Conservation (phyloP, 2,113 vertebrate species). For the Merops nubicus region DNA sequence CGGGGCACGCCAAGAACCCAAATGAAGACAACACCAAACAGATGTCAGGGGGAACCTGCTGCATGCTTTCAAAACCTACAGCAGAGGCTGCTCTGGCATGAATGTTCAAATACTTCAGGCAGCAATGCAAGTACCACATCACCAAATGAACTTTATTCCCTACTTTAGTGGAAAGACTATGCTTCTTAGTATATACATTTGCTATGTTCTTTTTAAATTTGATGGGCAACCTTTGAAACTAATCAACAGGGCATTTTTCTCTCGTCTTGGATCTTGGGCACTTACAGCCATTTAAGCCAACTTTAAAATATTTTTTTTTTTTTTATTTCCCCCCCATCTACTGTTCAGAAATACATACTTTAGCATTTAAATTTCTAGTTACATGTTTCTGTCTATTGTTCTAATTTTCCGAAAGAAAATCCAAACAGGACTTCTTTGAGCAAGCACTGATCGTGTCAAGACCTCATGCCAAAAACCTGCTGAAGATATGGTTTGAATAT, state of each 20-base stretch:
- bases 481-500: not conserved
- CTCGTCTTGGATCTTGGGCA: not conserved
- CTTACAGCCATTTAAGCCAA: not conserved
- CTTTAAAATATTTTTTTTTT: not conserved
- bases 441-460: no score
- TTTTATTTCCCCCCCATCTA: not conserved
- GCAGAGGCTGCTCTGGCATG: not conserved
- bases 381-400: not conserved
- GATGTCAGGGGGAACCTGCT: not conserved
- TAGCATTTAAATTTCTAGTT: not conserved
- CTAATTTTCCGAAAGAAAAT: not conserved
- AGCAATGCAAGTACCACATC: not conserved
- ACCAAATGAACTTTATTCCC: not conserved
- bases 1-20: not conserved
- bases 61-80: not conserved
- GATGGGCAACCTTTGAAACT: not conserved
- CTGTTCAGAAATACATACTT: not conserved
- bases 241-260: not conserved
- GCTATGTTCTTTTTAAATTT: not conserved
- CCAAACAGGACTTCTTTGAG: not conserved
- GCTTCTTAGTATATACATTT: not conserved
- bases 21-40: not conserved
- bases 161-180: not conserved
- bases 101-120: not conserved
- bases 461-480: not conserved